phyloP scores from a whole-genome alignment of 2,797 vertebrate species.

The Meriones psammophilus region DNA sequence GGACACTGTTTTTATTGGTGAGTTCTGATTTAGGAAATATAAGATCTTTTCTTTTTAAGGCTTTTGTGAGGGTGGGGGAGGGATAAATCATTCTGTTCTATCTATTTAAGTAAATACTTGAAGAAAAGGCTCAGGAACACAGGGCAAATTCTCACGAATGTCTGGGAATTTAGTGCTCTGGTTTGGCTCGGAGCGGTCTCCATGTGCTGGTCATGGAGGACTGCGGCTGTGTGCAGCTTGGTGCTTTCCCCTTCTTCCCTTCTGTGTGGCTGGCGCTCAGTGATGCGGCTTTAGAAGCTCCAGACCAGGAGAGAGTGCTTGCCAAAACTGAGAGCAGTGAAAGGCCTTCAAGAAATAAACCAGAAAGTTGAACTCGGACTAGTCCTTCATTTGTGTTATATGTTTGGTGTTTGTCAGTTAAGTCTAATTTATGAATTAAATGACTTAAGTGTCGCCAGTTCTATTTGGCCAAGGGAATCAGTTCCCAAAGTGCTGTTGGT shows the following conservation, averaged over 20 bases:
- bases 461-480: not conserved
- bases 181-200: conserved; percentile 75
- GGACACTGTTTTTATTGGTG: not conserved
- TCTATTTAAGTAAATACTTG: conserved; percentile 71
- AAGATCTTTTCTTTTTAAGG: not conserved
- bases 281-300: conserved; percentile 40
- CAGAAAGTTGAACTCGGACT: not conserved
- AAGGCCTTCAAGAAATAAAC: conserved; percentile 46
- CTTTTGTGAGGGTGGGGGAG: conserved; percentile 47
- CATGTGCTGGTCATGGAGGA: conserved; percentile 74
- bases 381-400: not conserved
- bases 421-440: conserved; percentile 43
- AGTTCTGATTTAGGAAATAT: conserved; percentile 55
- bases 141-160: conserved; percentile 43
- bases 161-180: conserved; percentile 17
- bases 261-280: not conserved
- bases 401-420: conserved; percentile 31
- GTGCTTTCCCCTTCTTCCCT: not conserved
- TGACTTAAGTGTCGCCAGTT: conserved; percentile 59
- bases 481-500: conserved; percentile 56
- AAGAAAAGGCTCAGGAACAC: conserved; percentile 47
- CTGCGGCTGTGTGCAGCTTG: not conserved
- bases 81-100: conserved; percentile 45
- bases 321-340: not conserved
- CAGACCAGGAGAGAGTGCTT: conserved; percentile 4